Evolutionary conservation across 2,113 vertebrate species (phyloP), one percentile per base, ranked within the genome.

Genomic region (Boleophthalmus pectinirostris): DNA sequence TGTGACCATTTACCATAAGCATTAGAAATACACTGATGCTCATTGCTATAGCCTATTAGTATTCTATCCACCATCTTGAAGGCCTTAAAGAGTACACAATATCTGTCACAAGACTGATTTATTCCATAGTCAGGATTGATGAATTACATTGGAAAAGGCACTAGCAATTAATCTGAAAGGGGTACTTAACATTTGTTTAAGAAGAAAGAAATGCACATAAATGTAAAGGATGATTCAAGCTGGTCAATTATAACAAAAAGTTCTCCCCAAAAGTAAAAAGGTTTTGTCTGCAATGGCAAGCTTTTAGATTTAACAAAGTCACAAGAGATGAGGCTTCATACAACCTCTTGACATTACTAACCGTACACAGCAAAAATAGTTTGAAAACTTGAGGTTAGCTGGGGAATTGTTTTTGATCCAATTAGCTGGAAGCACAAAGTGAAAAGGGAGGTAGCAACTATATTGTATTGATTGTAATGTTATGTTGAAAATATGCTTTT

Each of bases 281-380:
- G 20, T 64, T 64, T 64, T 21, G 20, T n/a, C 20, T 15, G 33
- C 33, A 21, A 64, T 43, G 33, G 7, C 20, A 43, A 35, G 18
- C 18, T 43, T 64, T 64, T 64, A 64, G 29, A 64, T n/a, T 64
- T 64, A 64, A 64, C 61, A 21, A 38, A n/a, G 61, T 64, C 61
- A 64, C 61, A 38, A 64, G 61, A 64, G 61, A 64, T 18, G 10
- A 16, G 33, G 61, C 33, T 64, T 61, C 35, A 63, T 63, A 63
- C 25, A 64, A 64, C 61, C 61, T 43, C 61, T 20, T 64, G 61
- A 38, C 61, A 64, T 35, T n/a, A 64, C 61, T 38, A 64, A 64
- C 15, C 16, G 1, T 64, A 64, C 33, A 64, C 61, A 64, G 29
- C 20, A 14, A 64, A n/a, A 38, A 64, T 43, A 38, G 61, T 18